These are phyloP conservation scores for Pararge aegeria DNA, from an alignment of 1,140 invertebrate genomes.

Conservation along the genomic window DNA sequence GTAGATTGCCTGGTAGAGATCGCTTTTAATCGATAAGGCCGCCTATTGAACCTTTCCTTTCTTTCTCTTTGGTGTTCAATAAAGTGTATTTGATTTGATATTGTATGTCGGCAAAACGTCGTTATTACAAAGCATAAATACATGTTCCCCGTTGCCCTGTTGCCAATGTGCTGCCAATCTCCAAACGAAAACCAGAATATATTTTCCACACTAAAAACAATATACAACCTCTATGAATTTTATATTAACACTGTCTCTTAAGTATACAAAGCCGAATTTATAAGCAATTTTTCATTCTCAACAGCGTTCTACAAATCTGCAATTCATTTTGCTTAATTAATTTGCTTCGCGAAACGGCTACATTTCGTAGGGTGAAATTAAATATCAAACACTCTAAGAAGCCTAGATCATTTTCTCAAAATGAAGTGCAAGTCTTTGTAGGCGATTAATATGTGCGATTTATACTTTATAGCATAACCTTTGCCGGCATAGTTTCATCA, in stretches of 20 bases:
- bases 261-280: not conserved
- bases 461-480: not conserved
- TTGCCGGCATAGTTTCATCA: no score
- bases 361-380: conserved; percentile 17
- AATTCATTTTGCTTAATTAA: conserved; percentile 35
- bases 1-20: no score
- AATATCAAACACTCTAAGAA: conserved; percentile 13
- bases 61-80: no score
- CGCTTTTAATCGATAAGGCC: no score
- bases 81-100: no score
- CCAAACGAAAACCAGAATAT: no score
- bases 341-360: conserved; percentile 23
- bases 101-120: no score
- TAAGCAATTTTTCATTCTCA: conserved; percentile 26
- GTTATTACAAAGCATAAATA: no score
- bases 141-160: no score
- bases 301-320: conserved; percentile 23
- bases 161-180: no score
- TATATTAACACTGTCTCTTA: not conserved
- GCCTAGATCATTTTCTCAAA: conserved; percentile 13
- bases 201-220: not conserved
- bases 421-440: conserved; percentile 10
- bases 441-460: not conserved
- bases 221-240: not conserved
- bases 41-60: no score